Base-by-base conservation (phyloP, 1,140 invertebrate species). In the Leucophenga varia region DNA sequence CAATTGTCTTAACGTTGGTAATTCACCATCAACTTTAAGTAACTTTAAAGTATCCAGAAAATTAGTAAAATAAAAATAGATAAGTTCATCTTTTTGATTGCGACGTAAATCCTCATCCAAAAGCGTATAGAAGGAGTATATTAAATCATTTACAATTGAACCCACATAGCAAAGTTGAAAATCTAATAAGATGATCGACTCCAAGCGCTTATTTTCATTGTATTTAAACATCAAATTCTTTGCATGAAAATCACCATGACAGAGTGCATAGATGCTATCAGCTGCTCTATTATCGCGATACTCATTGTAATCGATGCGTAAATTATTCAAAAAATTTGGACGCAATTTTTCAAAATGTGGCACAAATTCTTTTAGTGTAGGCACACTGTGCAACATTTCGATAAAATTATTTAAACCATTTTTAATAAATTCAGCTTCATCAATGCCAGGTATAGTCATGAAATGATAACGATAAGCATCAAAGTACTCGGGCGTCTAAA, bases 161-260 rank as follows among this genome's bases (percentile, higher is more conserved):
- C 44, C 44, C 16, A 47, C 16, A 19, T 37, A 37, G 13, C 2
- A 37, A 14, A 37, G 2, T 37, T 37, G 35, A 13, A 37, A 37
- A 19, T 37, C 35, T 10, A 37, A 12, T 14, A 40, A 5, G 9
- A 21, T 19, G n/a, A 40, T 20, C 13, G 19, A 17, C 22, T 40
- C 18, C 2, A 5, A 21, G 12, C n/a, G 10, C 9, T 20, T n/a
- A 3, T 20, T 3, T 6, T 20, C 22, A 20, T 40, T 22, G 8
- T 40, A 12, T 14, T 40, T 40, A 22, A 40, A 40, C 38, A 40
- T 40, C 20, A 40, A 12, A 40, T 40, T 40, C 19, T 40, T 40
- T 7, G 5, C 13, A 13, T 40, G 38, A 25, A 40, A 40, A 14
- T 40, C 38, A 12, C 38, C 38, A 25, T 40, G 38, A 40, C 20